Evolutionary conservation across 2,888 invertebrate genomes (phyloP).

Genomic region (Griposia aprilina): DNA sequence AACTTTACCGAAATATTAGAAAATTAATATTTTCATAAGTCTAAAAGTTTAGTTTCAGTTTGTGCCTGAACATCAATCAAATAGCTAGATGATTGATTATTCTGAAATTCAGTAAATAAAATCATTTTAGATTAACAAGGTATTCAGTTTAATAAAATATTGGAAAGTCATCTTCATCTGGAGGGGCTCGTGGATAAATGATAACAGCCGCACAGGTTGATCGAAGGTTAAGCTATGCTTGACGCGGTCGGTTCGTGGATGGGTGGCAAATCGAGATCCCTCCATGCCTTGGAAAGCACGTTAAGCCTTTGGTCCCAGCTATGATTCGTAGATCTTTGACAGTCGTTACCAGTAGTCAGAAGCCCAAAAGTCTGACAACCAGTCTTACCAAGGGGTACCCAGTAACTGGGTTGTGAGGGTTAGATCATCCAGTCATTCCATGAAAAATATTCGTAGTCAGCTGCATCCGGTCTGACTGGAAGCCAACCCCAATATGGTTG

Average conservation of each 20-base stretch:
- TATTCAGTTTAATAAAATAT: constrained; percentile 15
- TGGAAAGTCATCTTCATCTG: constrained; percentile 13
- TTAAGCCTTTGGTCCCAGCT: background rate
- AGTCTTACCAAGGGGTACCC: background rate
- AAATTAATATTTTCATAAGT: constrained; percentile 22
- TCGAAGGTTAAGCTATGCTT: background rate
- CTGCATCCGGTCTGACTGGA: background rate
- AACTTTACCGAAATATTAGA: constrained; percentile 3
- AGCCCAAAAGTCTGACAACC: background rate
- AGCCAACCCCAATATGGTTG: background rate
- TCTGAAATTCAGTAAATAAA: constrained; percentile 24
- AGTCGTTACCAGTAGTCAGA: background rate
- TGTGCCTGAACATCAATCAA: constrained; percentile 38
- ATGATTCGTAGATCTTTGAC: background rate
- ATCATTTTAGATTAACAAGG: background rate
- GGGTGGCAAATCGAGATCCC: background rate
- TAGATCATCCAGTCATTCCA: background rate
- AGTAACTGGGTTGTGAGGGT: background rate
- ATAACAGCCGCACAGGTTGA: background rate
- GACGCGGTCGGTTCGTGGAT: background rate
- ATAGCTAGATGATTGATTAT: constrained; percentile 44
- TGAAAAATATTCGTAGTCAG: background rate
- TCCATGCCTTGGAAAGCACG: background rate
- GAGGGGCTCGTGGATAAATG: background rate
- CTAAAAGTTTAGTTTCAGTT: constrained; percentile 23